A percentile compares a stretch with the other conserved stretches of the same genome.
phyloP scores from a whole-genome alignment of 2,113 vertebrate species.

The Acanthochromis polyacanthus region DNA sequence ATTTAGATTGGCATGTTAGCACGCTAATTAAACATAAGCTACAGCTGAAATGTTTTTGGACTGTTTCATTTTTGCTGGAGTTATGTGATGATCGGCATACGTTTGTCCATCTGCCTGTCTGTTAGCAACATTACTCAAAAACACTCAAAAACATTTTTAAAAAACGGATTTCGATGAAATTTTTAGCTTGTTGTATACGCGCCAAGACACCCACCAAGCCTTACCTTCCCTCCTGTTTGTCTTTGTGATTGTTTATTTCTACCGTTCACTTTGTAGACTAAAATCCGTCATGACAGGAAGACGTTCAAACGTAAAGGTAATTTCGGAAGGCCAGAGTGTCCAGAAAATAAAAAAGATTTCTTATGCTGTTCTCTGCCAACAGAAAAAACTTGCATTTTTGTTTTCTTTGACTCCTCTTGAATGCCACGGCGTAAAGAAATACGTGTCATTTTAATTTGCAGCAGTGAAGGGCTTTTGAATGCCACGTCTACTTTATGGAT shows the following conservation, averaged over 20 bases:
- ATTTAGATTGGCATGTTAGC: too few relatives aligned
- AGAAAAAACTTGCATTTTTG: not conserved
- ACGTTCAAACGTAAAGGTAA: conserved; percentile 31
- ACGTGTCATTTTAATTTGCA: conserved; percentile 50
- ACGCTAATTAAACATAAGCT: too few relatives aligned
- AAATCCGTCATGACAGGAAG: conserved; percentile 21
- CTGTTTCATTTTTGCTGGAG: too few relatives aligned
- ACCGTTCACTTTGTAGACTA: conserved; percentile 37
- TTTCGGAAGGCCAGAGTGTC: conserved; percentile 16
- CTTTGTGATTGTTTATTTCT: not conserved
- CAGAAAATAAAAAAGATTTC: not conserved
- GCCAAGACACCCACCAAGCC: not conserved
- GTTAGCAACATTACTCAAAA: too few relatives aligned
- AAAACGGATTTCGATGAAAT: too few relatives aligned
- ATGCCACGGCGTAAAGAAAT: conserved; percentile 31
- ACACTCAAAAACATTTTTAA: too few relatives aligned
- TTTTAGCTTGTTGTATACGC: too few relatives aligned
- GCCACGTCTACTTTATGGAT: conserved; percentile 69
- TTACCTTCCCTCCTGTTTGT: not conserved
- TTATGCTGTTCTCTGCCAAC: conserved; percentile 13
- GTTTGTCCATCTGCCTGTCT: too few relatives aligned
- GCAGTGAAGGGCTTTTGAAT: conserved; percentile 61
- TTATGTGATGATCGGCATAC: too few relatives aligned
- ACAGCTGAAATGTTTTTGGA: too few relatives aligned
- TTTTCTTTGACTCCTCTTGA: conserved; percentile 40